Conservation (phyloP, 2,797 vertebrate genomes). For the Lutjanus campechanus region DNA sequence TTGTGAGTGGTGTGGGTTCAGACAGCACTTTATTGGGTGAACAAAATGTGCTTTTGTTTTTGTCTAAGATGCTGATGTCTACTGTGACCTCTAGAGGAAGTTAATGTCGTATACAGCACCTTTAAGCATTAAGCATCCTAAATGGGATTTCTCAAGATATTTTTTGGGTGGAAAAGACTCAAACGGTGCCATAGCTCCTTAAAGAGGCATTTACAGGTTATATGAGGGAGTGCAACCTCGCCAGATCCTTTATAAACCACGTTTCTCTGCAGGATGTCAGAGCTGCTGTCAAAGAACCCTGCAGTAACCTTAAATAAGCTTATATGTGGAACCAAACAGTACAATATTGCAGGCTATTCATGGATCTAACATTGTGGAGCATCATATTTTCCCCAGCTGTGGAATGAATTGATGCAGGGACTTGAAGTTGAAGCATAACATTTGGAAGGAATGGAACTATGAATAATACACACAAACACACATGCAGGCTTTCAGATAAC, state of each 20-base stretch:
- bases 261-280: slow-evolving; percentile 16
- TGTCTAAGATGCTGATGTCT: too few relatives aligned
- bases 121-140: too few relatives aligned
- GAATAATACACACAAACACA: slow-evolving; percentile 41
- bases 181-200: neutral
- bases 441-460: slow-evolving; percentile 33
- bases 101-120: too few relatives aligned
- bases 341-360: slow-evolving; percentile 26
- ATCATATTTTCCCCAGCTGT: slow-evolving; percentile 43
- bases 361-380: slow-evolving; percentile 19
- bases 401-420: slow-evolving; percentile 43
- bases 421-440: slow-evolving; percentile 38
- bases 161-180: slow-evolving; percentile 1
- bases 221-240: neutral
- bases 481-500: neutral
- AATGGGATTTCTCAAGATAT: neutral
- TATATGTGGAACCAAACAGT: slow-evolving; percentile 29
- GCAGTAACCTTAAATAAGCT: slow-evolving; percentile 15
- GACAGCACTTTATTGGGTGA: too few relatives aligned
- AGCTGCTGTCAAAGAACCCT: slow-evolving; percentile 35
- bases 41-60: too few relatives aligned
- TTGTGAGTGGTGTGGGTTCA: too few relatives aligned
- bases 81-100: too few relatives aligned
- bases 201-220: slow-evolving; percentile 5
- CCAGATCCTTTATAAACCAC: slow-evolving; percentile 19